A percentile compares a stretch with the other conserved stretches of the same genome.
These are phyloP conservation scores for Leptopilina clavipes DNA, from an alignment of 1,140 invertebrate genomes.

Conservation along the genomic window DNA sequence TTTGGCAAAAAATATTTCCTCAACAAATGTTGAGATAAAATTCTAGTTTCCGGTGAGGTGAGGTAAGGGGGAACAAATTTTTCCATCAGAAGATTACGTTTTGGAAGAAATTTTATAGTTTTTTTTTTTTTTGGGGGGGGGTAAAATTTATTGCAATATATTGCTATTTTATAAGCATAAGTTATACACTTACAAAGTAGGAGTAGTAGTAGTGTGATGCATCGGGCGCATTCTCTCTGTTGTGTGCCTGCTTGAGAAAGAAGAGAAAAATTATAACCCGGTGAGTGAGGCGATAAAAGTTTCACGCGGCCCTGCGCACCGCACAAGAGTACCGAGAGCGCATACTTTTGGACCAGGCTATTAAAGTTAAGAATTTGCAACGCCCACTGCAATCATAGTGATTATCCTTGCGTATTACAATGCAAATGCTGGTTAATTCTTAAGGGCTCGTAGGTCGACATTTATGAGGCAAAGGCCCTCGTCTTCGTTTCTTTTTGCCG, in stretches of 20 bases:
- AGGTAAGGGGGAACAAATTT: too few relatives aligned
- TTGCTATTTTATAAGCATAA: conserved; percentile 6
- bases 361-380: conserved; percentile 63
- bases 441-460: conserved; percentile 27
- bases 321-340: conserved; percentile 18
- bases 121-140: too few relatives aligned
- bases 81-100: neutral
- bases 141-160: conserved; percentile 21
- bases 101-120: conserved; percentile 34
- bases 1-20: too few relatives aligned
- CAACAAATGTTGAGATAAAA: too few relatives aligned
- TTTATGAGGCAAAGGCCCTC: conserved; percentile 23
- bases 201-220: neutral
- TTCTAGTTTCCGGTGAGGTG: too few relatives aligned
- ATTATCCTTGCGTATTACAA: conserved; percentile 63
- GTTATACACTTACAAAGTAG: neutral
- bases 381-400: conserved; percentile 63
- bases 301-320: conserved; percentile 34
- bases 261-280: conserved; percentile 44
- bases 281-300: conserved; percentile 40
- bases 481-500: neutral
- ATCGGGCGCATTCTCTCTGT: conserved; percentile 23
- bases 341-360: conserved; percentile 52
- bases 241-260: neutral
- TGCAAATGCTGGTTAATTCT: conserved; percentile 57